Conservation (phyloP, 2,797 vertebrate species). For the Vespertilio murinus region DNA sequence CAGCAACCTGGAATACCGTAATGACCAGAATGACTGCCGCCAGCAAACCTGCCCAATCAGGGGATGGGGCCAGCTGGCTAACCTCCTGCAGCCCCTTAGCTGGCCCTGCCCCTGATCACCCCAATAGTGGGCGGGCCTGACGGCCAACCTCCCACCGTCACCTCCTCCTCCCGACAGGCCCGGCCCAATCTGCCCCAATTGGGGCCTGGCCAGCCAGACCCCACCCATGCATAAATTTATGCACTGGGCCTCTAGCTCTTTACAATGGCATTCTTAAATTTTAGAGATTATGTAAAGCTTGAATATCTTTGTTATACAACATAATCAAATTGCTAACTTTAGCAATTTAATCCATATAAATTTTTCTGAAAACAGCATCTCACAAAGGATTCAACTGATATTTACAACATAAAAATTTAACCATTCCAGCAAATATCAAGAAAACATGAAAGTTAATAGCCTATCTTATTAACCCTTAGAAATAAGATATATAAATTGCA, state of each 20-base stretch:
- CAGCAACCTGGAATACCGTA: too few relatives aligned
- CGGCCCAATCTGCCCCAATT: too few relatives aligned
- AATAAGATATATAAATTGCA: conserved; percentile 15
- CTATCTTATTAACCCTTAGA: not conserved
- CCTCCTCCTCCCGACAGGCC: too few relatives aligned
- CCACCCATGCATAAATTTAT: too few relatives aligned
- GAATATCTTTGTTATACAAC: not conserved
- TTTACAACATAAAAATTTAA: conserved; percentile 50
- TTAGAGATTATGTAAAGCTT: conserved; percentile 20
- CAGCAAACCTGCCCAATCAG: too few relatives aligned
- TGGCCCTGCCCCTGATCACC: too few relatives aligned
- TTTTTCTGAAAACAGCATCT: not conserved
- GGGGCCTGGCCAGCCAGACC: too few relatives aligned
- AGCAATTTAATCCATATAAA: conserved; percentile 15
- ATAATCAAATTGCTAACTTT: conserved; percentile 7
- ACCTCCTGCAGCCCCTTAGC: too few relatives aligned
- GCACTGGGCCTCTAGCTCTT: not conserved
- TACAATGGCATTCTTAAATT: conserved; percentile 26
- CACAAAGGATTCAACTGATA: not conserved
- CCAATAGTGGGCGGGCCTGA: too few relatives aligned
- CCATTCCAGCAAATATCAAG: conserved; percentile 23
- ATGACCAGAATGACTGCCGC: too few relatives aligned
- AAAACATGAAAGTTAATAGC: conserved; percentile 32
- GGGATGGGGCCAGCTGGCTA: too few relatives aligned
- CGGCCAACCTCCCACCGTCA: too few relatives aligned